Conservation (phyloP, 2,797 vertebrate species). For the Hybognathus amarus region DNA sequence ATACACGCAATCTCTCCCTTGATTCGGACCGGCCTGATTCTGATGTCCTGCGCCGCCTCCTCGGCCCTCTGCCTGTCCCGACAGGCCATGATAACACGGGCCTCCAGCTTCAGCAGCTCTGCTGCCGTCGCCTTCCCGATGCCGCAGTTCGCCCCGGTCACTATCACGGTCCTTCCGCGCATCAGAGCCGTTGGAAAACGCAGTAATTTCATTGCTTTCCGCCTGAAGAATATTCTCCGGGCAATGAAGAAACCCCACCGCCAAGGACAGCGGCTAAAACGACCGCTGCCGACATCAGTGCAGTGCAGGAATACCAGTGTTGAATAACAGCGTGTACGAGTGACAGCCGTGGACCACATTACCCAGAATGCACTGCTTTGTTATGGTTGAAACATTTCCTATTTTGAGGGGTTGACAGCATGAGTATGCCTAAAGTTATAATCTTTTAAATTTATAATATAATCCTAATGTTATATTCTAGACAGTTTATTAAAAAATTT, state of each 20-base stretch:
- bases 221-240: constrained; percentile 73
- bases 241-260: constrained; percentile 78
- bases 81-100: constrained; percentile 92
- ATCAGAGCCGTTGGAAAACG: constrained; percentile 66
- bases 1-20: constrained; percentile 84
- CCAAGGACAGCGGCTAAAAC: constrained; percentile 79
- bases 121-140: constrained; percentile 87
- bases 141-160: constrained; percentile 92
- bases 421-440: neutral
- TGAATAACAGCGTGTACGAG: neutral
- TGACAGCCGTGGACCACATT: constrained; percentile 10
- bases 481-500: no score
- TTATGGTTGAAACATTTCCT: neutral
- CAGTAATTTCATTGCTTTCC: constrained; percentile 61
- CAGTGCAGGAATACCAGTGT: neutral
- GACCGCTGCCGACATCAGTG: constrained; percentile 71
- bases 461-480: neutral
- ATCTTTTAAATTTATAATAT: neutral
- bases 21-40: constrained; percentile 69
- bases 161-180: constrained; percentile 91
- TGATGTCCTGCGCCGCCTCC: constrained; percentile 83
- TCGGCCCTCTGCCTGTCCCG: constrained; percentile 83
- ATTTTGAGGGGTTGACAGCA: neutral
- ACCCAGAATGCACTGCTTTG: constrained; percentile 36
- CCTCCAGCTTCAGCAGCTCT: constrained; percentile 85